phyloP scores from a whole-genome alignment of 2,888 invertebrate species.

The Teleogryllus oceanicus region DNA sequence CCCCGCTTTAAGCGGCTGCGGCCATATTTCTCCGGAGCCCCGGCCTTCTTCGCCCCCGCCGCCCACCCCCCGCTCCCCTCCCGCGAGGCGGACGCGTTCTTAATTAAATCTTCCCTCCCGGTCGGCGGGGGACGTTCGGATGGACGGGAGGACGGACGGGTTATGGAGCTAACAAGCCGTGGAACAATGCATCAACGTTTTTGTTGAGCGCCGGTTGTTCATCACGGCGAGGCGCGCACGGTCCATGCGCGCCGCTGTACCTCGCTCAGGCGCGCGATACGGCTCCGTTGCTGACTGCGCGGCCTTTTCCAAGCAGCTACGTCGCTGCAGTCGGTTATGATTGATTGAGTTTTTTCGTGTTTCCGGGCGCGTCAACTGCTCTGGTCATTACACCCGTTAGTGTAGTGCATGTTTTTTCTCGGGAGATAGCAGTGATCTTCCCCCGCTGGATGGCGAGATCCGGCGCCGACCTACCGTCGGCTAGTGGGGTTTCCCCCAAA shows the following conservation, averaged over 20 bases:
- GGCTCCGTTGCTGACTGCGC: too few species aligned
- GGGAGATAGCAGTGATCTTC: too few species aligned
- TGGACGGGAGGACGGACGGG: not conserved
- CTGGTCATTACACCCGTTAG: too few species aligned
- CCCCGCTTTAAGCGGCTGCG: not conserved
- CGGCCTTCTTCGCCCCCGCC: not conserved
- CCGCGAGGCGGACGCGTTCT: not conserved
- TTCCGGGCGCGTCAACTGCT: too few species aligned
- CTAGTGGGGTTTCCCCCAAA: too few species aligned
- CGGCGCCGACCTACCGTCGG: too few species aligned
- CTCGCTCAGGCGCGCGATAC: too few species aligned
- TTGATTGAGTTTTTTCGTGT: too few species aligned
- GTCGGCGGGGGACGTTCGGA: not conserved
- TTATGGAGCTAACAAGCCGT: conserved; percentile 18
- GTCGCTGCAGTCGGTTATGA: too few species aligned
- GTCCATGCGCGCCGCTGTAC: not conserved
- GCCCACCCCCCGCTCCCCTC: not conserved
- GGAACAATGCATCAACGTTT: conserved; percentile 18
- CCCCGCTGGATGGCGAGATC: too few species aligned
- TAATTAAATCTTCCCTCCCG: not conserved
- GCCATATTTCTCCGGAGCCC: not conserved
- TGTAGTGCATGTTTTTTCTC: too few species aligned
- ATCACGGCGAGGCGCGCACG: not conserved
- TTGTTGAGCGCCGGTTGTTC: not conserved
- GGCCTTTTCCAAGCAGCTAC: too few species aligned